Evolutionary conservation across 1,140 invertebrate genomes (phyloP).

Genomic region (Galendromus occidentalis): DNA sequence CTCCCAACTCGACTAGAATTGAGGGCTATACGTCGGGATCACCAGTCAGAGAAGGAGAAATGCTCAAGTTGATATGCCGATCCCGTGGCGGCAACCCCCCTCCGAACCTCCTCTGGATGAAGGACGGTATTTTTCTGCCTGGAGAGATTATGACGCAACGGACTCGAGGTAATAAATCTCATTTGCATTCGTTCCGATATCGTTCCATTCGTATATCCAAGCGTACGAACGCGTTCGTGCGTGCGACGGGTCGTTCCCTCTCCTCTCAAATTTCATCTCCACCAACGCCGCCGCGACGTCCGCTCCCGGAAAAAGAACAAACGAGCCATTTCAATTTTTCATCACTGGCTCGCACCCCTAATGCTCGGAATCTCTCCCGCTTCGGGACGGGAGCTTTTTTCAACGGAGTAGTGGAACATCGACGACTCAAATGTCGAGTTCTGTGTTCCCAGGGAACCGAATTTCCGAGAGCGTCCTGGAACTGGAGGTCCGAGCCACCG

Average conservation of each 20-base stretch:
- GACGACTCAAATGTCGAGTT: neutral
- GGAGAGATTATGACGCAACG: conserved; percentile 3
- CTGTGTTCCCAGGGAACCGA: neutral
- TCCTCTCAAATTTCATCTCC: no score
- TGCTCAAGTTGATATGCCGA: neutral
- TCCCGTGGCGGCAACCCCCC: conserved; percentile 16
- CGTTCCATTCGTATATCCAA: no score
- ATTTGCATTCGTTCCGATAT: no score
- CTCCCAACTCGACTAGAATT: conserved; percentile 1
- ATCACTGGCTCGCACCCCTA: no score
- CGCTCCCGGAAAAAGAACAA: no score
- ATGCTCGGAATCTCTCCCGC: no score
- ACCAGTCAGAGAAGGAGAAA: conserved; percentile 12
- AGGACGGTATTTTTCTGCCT: conserved; percentile 15
- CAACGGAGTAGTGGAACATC: no score
- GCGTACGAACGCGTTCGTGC: no score
- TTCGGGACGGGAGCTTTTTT: no score
- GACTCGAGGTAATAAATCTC: neutral
- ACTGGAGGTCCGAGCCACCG: conserved; percentile 15
- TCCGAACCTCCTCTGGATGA: conserved; percentile 20
- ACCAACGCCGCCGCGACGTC: no score
- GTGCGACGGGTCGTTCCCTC: no score
- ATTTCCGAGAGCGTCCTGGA: neutral
- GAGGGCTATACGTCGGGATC: neutral
- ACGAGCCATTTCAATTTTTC: no score